A percentile compares a stretch with the other conserved stretches of the same genome.
Evolutionary conservation across 2,113 vertebrate genomes (phyloP).

Genomic region (Oreamnos americanus): DNA sequence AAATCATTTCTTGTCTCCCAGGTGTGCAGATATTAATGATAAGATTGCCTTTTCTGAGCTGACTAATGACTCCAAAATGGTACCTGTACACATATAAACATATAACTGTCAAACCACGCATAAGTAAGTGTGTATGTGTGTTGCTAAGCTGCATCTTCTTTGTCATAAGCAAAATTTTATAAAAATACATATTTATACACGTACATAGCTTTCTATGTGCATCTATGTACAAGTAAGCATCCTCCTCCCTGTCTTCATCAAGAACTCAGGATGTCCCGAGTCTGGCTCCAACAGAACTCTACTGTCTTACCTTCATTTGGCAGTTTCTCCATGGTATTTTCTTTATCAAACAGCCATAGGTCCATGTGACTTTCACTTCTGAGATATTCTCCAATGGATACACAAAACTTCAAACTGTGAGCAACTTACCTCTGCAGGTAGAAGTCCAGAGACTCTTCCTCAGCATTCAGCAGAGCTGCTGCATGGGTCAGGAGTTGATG

Average conservation of each 20-base stretch:
- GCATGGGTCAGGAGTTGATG: constrained; percentile 80
- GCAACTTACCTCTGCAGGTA: constrained; percentile 78
- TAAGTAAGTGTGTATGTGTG: not conserved
- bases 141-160: not conserved
- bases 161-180: not conserved
- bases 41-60: not conserved
- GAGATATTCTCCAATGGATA: not conserved
- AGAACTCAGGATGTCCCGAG: not conserved
- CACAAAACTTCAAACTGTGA: not conserved
- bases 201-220: not conserved
- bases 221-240: no score
- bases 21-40: not conserved
- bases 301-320: not conserved
- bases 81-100: not conserved
- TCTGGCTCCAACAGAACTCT: not conserved
- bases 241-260: not conserved
- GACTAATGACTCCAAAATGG: not conserved
- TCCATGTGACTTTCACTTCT: not conserved
- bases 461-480: constrained; percentile 78
- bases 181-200: not conserved
- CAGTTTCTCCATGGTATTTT: not conserved
- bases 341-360: not conserved
- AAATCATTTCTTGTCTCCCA: not conserved
- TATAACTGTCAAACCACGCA: not conserved
- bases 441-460: constrained; percentile 81